These are phyloP conservation scores for Kryptopterus vitreolus DNA, from an alignment of 2,797 vertebrate species.

Conservation along the genomic window DNA sequence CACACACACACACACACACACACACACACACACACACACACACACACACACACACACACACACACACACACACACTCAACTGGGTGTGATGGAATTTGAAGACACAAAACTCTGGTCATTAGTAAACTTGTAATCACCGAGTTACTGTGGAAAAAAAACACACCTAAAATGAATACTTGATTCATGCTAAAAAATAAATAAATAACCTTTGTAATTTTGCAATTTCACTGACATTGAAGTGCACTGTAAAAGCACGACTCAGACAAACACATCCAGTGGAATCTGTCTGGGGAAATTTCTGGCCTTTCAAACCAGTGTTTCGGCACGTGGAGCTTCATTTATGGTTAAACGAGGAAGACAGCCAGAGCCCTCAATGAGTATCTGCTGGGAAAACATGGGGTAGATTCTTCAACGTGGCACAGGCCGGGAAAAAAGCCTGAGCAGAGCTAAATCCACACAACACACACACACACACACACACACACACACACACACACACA, in stretches of 20 bases:
- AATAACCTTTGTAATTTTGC: conserved; percentile 11
- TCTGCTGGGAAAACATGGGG: conserved; percentile 53
- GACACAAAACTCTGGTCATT: background rate
- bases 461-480: too few species aligned
- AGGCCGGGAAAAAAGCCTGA: conserved; percentile 25
- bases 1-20: background rate
- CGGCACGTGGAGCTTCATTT: conserved; percentile 55
- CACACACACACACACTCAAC: background rate
- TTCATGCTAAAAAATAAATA: conserved; percentile 3
- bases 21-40: background rate
- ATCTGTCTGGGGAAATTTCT: conserved; percentile 55
- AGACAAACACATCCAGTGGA: conserved; percentile 54
- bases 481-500: too few species aligned
- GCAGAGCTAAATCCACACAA: conserved; percentile 32
- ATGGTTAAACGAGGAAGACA: conserved; percentile 52
- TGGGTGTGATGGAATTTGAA: background rate
- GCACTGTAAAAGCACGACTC: conserved; percentile 51
- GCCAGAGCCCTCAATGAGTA: conserved; percentile 53
- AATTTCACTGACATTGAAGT: conserved; percentile 36
- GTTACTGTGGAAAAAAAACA: background rate
- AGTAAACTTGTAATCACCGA: background rate
- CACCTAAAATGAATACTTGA: background rate
- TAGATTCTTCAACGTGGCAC: conserved; percentile 53
- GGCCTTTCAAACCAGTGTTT: conserved; percentile 57
- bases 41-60: background rate